Conservation (phyloP, 1,140 invertebrate genomes). For the Agrypnia vestita region DNA sequence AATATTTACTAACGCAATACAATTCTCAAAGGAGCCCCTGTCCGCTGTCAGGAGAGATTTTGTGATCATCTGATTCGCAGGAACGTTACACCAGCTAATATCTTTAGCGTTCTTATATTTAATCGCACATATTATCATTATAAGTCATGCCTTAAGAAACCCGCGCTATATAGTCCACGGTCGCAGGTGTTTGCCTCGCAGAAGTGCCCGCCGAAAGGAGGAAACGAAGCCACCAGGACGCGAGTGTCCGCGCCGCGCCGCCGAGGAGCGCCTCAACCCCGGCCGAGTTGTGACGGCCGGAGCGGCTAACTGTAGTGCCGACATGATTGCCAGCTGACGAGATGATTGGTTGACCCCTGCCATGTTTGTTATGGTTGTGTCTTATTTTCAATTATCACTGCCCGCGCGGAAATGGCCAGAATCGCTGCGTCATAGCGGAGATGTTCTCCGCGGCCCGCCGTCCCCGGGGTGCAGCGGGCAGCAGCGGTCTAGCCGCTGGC, state of each 20-base stretch:
- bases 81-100: too few species aligned
- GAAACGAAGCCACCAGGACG: neutral
- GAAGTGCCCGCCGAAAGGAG: too few species aligned
- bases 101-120: too few species aligned
- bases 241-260: neutral
- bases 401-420: constrained; percentile 47
- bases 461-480: neutral
- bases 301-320: constrained; percentile 54
- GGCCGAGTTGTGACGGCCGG: constrained; percentile 38
- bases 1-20: too few species aligned
- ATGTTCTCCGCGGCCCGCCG: constrained; percentile 1
- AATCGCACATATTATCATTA: too few species aligned
- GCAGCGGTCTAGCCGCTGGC: neutral
- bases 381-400: constrained; percentile 61
- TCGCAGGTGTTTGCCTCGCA: too few species aligned
- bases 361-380: constrained; percentile 58
- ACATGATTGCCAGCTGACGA: constrained; percentile 53
- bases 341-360: constrained; percentile 59
- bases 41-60: too few species aligned
- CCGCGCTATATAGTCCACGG: too few species aligned
- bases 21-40: too few species aligned
- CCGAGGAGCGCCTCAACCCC: constrained; percentile 33
- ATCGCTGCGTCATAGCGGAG: constrained; percentile 57
- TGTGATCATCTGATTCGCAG: too few species aligned
- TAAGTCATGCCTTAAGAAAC: too few species aligned